phyloP scores from a whole-genome alignment of 1,140 invertebrate species.

The Musca vetustissima region DNA sequence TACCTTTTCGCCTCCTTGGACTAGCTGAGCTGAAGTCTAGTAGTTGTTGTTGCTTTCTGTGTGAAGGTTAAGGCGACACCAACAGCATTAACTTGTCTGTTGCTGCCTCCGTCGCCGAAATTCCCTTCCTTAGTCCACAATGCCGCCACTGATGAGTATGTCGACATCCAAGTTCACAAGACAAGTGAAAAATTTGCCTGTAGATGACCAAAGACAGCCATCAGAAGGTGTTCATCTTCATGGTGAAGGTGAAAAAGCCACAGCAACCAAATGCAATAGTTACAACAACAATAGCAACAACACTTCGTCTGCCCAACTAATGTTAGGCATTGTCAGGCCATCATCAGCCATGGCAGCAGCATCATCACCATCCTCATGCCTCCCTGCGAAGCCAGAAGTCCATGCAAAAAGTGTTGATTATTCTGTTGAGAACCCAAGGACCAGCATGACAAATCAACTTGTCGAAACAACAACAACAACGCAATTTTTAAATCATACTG shows the following conservation, averaged over 20 bases:
- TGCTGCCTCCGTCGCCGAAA: no score
- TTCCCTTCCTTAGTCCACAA: no score
- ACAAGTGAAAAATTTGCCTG: conserved; percentile 23
- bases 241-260: background rate
- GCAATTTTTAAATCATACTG: background rate
- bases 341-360: background rate
- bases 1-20: no score
- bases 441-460: conserved; percentile 18
- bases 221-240: background rate
- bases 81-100: no score
- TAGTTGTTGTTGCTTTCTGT: no score
- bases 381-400: background rate
- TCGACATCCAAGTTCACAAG: background rate
- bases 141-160: background rate
- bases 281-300: background rate
- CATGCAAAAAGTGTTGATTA: conserved; percentile 4
- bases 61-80: no score
- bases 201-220: conserved; percentile 18
- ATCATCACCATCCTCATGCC: no score
- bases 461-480: background rate
- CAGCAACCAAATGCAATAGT: background rate
- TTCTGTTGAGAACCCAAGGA: background rate
- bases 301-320: background rate
- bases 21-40: no score
- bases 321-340: background rate